phyloP scores from a whole-genome alignment of 2,113 vertebrate genomes.

The Laticauda laticaudata region DNA sequence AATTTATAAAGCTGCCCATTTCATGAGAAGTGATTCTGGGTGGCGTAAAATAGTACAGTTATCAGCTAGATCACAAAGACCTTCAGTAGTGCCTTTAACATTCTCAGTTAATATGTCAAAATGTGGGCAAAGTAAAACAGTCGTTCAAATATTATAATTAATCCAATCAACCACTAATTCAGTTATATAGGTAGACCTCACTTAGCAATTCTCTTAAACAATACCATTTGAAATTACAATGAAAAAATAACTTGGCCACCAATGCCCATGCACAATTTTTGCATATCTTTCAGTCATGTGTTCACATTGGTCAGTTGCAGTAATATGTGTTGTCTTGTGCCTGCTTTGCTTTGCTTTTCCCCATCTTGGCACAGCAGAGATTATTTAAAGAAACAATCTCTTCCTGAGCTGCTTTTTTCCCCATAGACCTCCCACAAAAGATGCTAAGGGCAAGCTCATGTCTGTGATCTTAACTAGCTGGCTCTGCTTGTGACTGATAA shows the following conservation, averaged over 20 bases:
- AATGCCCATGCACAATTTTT: not conserved
- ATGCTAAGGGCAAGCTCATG: not conserved
- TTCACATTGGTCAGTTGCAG: not conserved
- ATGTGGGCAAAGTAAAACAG: not conserved
- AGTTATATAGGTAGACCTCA: not conserved
- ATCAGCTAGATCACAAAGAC: not conserved
- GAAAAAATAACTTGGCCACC: not conserved
- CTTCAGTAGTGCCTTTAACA: not conserved
- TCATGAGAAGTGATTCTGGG: no score
- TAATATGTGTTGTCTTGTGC: not conserved
- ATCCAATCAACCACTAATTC: not conserved
- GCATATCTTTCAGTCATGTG: not conserved
- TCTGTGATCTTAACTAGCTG: not conserved
- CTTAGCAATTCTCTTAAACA: not conserved
- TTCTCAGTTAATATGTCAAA: not conserved
- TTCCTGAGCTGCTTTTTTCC: not conserved
- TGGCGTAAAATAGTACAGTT: not conserved
- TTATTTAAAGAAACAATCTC: not conserved
- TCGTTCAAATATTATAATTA: not conserved
- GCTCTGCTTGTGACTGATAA: not conserved
- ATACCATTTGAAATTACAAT: not conserved
- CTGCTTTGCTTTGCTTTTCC: not conserved
- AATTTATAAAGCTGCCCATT: no score
- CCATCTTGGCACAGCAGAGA: not conserved
- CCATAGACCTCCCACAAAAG: not conserved